Evolutionary conservation across 2,113 vertebrate genomes (phyloP).

Genomic region (Gymnogyps californianus): DNA sequence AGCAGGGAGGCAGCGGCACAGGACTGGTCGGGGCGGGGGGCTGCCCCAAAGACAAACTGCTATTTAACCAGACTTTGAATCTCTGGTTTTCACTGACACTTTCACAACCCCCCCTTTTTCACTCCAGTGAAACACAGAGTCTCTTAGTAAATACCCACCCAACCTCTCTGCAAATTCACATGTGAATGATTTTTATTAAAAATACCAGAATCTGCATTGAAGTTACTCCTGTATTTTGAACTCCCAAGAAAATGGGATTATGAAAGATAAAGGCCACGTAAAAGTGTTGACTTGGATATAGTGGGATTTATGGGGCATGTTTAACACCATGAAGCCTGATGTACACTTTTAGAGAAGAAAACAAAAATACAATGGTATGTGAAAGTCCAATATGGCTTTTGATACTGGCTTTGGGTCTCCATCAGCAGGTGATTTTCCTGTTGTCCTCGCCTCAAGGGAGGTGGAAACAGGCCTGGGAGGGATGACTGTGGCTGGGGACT

Average conservation of each 20-base stretch:
- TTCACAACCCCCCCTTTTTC: not conserved
- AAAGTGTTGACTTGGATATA: not conserved
- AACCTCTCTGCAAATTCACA: not conserved
- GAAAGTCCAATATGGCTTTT: not conserved
- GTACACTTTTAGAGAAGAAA: not conserved
- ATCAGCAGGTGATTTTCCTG: not conserved
- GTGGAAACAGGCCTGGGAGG: not conserved
- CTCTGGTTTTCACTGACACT: not conserved
- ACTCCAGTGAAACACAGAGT: not conserved
- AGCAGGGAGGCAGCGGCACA: accelerated
- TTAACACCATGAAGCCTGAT: not conserved
- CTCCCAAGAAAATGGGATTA: not conserved
- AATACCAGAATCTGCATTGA: not conserved
- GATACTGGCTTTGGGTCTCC: not conserved
- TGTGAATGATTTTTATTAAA: not conserved
- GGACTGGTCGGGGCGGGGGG: not conserved
- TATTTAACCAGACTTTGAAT: not conserved
- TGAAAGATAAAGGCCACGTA: not conserved
- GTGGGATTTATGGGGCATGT: not conserved
- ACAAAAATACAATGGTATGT: not conserved
- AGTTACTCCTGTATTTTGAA: not conserved
- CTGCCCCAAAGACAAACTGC: not conserved
- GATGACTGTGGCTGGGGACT: not conserved
- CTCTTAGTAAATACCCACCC: not conserved
- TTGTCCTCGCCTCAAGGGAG: not conserved